Conservation (phyloP, 2,797 vertebrate genomes). For the Sebastes wilsoni region DNA sequence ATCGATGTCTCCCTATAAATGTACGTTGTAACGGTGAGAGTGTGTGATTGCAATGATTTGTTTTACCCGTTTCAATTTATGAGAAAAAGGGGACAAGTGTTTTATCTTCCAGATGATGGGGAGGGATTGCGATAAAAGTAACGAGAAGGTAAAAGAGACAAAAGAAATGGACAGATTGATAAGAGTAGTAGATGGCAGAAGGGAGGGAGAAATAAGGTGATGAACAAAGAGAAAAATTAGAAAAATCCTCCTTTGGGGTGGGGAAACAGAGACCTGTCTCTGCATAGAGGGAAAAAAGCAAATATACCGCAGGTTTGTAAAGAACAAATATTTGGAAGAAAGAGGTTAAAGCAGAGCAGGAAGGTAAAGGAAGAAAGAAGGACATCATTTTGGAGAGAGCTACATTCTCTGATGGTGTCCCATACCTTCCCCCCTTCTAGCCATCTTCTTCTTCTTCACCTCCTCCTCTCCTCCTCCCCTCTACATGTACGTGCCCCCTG, state of each 20-base stretch:
- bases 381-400: slow-evolving; percentile 7
- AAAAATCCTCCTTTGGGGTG: not conserved
- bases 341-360: slow-evolving; percentile 1
- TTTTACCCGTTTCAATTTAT: slow-evolving; percentile 59
- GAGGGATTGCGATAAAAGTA: slow-evolving; percentile 53
- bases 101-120: slow-evolving; percentile 49
- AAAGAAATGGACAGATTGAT: slow-evolving; percentile 19
- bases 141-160: slow-evolving; percentile 19
- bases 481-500: not conserved
- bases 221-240: slow-evolving; percentile 8
- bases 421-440: not conserved
- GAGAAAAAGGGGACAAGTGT: slow-evolving; percentile 51
- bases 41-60: slow-evolving; percentile 65
- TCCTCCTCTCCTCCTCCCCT: not conserved
- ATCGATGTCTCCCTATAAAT: slow-evolving; percentile 60
- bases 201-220: slow-evolving; percentile 12
- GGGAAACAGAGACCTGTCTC: not conserved
- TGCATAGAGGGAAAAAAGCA: not conserved
- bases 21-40: slow-evolving; percentile 60
- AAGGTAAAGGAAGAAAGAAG: not conserved
- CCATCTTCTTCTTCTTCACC: not conserved
- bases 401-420: slow-evolving; percentile 31
- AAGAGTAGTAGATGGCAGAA: slow-evolving; percentile 9
- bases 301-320: not conserved
- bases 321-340: not conserved